Base-by-base conservation (phyloP, 2,888 invertebrate genomes). In the Ormyrus pomaceus region DNA sequence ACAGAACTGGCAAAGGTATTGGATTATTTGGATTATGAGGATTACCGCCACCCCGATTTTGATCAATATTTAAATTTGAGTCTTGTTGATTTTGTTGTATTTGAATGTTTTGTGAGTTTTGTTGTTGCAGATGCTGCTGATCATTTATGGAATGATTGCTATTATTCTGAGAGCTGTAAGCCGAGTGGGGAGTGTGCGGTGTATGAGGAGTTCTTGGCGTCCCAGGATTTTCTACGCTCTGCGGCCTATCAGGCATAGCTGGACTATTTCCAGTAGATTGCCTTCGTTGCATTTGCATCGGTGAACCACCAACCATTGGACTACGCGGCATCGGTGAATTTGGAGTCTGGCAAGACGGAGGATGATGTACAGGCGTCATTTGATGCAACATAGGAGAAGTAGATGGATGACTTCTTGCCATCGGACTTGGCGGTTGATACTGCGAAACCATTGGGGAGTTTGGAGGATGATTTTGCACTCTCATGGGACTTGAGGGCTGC, bases 1-100 rank as follows among this genome's bases (percentile, higher is more conserved):
- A 93, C 77, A 92, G 92, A 46, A 93, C 92, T 1, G 93, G 93
- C n/a, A 93, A 86, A 0, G 94, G 94, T 69, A 94, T 91, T 0
- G 93, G 92, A 87, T 93, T 94, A 64, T 91, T 90, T 8, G 93
- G 93, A 86, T 92, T 92, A 82, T 92, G 92, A 0, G 92, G 91
- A 83, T 93, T 93, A 9, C 93, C 93, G 4, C 92, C 93, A 10
- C 93, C 92, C 72, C 90, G 88, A 84, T 80, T 89, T 50, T 86
- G 88, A 90, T 88, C 88, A 13, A 83, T 69, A 3, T 75, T 51
- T 9, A 81, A 65, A n/a, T 77, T 70, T 73, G 86, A 85, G n/a
- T 87, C 86, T 69, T 86, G 85, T 10, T 83, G 82, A 91, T 83
- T 92, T 85, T 84, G 86, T 86, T 91, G 92, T 87, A 91, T 92